Evolutionary conservation across 1,140 invertebrate species (phyloP), one percentile per base, ranked within the genome.

Genomic region (Whitmania pigra): DNA sequence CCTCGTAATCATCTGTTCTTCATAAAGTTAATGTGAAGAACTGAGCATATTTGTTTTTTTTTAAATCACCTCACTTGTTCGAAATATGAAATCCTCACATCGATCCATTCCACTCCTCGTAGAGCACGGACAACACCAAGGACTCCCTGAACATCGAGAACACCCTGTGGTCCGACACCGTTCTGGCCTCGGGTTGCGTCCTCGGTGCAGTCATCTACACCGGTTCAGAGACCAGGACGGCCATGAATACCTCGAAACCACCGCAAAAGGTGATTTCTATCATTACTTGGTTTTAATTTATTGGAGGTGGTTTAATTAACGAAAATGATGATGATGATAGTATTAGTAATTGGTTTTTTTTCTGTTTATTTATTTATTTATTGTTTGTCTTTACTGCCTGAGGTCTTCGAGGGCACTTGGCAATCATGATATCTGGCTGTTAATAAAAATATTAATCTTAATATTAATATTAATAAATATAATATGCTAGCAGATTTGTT

Each of bases 191-290:
- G n/a, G 95, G 95, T 71, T 91, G 92, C 71, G 86, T 86, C 3
- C 87, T 96, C 25, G 95, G 96, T 67, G 87, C 97, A 55, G 91
- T 99, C 22, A 90, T 99, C 73, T 99, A 99, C 80, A 99, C 96
- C 27, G 94, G 96, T 17, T 86, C 87, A 68, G 96, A 99, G 85
- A 98, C 95, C 0, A 86, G 95, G 73, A 93, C 91, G 76, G 90
- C 97, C 0, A 99, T 99, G 95, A 99, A 99, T 83, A 98, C 97
- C 80, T 94, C 93, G 2, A 87, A 89, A 67, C 94, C 96, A 0
- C 86, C 93, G 73, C 94, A 90, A 22, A 97, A 97, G 81, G 57
- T 63, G 11, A 4, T 63, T 63, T 63, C 0, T 15, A 4, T 63
- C 1, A n/a, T 18, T 63, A 25, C 0, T 63, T 57, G 6, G 11